phyloP scores from a whole-genome alignment of 2,797 vertebrate species.

The Crocidura indochinensis region DNA sequence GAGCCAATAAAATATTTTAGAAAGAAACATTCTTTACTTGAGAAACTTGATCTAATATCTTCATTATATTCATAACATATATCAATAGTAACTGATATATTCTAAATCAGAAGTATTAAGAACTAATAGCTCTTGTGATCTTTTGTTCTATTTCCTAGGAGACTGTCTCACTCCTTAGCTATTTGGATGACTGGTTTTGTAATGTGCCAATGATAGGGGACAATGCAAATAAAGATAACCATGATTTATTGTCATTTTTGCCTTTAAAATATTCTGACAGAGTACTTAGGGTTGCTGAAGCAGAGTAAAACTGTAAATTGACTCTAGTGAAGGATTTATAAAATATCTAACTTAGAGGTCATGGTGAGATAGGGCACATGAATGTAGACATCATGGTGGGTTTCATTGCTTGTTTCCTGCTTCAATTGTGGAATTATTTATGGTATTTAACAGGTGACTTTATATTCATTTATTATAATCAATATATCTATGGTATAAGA shows the following conservation, averaged over 20 bases:
- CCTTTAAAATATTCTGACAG: not conserved
- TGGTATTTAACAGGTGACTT: too few relatives aligned
- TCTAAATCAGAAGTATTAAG: not conserved
- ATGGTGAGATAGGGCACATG: not conserved
- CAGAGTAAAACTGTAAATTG: not conserved
- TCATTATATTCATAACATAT: not conserved
- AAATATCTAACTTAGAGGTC: not conserved
- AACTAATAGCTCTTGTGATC: not conserved
- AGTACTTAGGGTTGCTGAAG: not conserved
- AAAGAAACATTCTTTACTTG: not conserved
- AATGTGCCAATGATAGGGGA: not conserved
- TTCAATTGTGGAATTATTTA: not conserved
- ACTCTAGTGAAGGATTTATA: not conserved
- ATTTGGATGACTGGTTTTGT: not conserved
- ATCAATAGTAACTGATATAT: not conserved
- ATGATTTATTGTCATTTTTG: not conserved
- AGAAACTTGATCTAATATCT: not conserved
- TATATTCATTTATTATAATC: too few relatives aligned
- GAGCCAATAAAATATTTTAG: not conserved
- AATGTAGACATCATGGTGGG: not conserved
- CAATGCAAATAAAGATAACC: not conserved
- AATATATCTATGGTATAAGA: too few relatives aligned
- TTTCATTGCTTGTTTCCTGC: not conserved
- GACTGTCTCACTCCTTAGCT: not conserved
- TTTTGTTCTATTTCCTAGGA: not conserved